Evolutionary conservation across 2,888 invertebrate genomes (phyloP).

Genomic region (Limenitis camilla): DNA sequence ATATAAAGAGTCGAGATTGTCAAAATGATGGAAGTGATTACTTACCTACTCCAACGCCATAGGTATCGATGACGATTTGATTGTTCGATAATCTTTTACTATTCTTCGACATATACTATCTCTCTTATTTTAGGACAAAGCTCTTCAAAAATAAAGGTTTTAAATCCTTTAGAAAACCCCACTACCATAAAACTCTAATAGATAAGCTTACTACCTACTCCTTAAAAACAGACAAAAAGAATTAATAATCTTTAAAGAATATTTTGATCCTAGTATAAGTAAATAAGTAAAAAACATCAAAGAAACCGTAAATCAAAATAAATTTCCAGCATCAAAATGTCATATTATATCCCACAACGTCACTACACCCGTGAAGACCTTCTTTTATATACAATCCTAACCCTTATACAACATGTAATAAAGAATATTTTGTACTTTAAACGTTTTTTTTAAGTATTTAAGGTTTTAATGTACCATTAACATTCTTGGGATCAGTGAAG

Average conservation of each 20-base stretch:
- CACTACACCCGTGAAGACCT: not conserved
- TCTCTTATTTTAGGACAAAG: no score
- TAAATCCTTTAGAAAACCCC: no score
- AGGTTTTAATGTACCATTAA: slow-evolving; percentile 60
- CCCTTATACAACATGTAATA: slow-evolving; percentile 1
- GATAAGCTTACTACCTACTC: not conserved
- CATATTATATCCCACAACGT: slow-evolving; percentile 5
- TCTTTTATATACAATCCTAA: no score
- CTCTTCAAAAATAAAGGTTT: no score
- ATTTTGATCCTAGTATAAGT: not conserved
- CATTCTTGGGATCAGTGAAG: slow-evolving; percentile 40
- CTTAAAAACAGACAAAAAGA: not conserved
- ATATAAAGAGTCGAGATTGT: no score
- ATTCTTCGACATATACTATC: no score
- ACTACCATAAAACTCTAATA: no score
- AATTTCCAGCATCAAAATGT: slow-evolving; percentile 37
- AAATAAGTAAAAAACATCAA: slow-evolving; percentile 6
- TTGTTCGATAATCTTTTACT: no score
- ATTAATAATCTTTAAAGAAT: slow-evolving; percentile 9
- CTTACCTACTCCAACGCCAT: no score
- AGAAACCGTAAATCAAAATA: slow-evolving; percentile 43
- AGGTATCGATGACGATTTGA: no score
- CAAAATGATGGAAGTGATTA: no score
- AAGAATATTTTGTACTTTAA: no score
- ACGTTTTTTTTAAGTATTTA: slow-evolving; percentile 29